A percentile compares a stretch with the other conserved stretches of the same genome.
phyloP scores from a whole-genome alignment of 30 jellyfish, hydroid and myxozoan species.

The Sanderia malayensis region DNA sequence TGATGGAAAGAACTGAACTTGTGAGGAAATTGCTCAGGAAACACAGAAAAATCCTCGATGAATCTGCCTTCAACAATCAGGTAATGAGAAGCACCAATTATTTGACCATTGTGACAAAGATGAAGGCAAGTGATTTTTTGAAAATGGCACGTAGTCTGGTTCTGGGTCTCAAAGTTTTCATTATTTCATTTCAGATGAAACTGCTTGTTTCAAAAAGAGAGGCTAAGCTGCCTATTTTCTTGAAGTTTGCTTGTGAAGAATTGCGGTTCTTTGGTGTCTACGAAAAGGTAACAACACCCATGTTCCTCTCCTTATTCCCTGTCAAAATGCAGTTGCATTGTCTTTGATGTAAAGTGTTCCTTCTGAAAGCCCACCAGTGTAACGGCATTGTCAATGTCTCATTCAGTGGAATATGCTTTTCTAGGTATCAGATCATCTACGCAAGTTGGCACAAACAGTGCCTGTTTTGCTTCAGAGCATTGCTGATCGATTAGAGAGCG shows the following conservation, averaged over 20 bases:
- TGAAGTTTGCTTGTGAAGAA: conserved; percentile 87
- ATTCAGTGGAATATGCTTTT: too few relatives aligned
- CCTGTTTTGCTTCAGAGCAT: conserved; percentile 63
- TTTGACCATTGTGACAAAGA: too few relatives aligned
- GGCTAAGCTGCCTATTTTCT: conserved; percentile 77
- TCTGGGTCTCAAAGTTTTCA: not conserved
- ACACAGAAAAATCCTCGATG: conserved; percentile 86
- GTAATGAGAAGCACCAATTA: too few relatives aligned
- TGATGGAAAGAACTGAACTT: conserved; percentile 71
- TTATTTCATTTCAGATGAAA: conserved; percentile 70
- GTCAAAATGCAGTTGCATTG: too few relatives aligned
- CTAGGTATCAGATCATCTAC: conserved; percentile 55
- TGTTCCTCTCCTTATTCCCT: too few relatives aligned
- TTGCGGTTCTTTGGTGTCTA: conserved; percentile 85
- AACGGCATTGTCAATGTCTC: too few relatives aligned
- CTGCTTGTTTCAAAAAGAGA: conserved; percentile 75
- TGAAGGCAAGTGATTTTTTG: too few relatives aligned
- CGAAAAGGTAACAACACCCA: conserved; percentile 80
- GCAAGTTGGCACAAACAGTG: conserved; percentile 72
- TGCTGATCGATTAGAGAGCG: conserved; percentile 62
- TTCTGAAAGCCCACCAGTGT: too few relatives aligned
- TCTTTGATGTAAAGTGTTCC: too few relatives aligned
- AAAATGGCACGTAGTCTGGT: too few relatives aligned
- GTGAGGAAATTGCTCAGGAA: conserved; percentile 69
- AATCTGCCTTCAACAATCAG: conserved; percentile 95